Evolutionary conservation across 2,888 invertebrate species (phyloP), one percentile per base, ranked within the genome.

Genomic region (Meliscaeva auricollis): DNA sequence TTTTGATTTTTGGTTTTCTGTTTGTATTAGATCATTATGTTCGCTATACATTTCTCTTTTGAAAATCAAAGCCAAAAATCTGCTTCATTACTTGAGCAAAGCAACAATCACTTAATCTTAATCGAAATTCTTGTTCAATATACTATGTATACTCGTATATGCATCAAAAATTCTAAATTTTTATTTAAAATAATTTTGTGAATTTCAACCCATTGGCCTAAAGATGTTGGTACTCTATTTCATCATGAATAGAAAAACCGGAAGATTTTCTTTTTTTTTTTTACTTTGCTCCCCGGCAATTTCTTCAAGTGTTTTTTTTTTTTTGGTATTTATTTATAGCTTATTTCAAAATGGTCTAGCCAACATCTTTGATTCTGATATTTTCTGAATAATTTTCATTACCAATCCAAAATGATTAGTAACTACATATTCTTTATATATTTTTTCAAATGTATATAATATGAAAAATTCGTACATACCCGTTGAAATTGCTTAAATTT

Each of bases 391-490:
- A 22, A 6, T 0, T 44, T 62, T 62, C 2, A 44, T 62, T 44
- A 44, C 15, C 17, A 46, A 64, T 46, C 1, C 1, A 9, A 30
- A 44, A 26, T 17, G 44, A 7, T 20, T 3, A 20, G 20, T 7
- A 58, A 11, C n/a, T n/a, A n/a, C n/a, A 13, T 20, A 20, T 38
- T 13, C 11, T 30, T n/a, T 0, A 3, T 35, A 35, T n/a, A n/a
- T n/a, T n/a, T 35, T 35, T 50, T 50, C 0, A 46, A 50, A 50
- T 50, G 8, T 20, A 66, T 11, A n/a, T 13, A 3, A 64, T 9
- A n/a, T n/a, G 1, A 50, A 66, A 64, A 1, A 46, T 30, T 30
- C 46, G 2, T 50, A 66, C 66, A 66, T 66, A 66, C 66, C 66
- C 6, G 8, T 7, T 56, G 1, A 44, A 69, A 7, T 50, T 9